Percentiles rank a stretch among this genome's conserved stretches.
Conservation (phyloP, 2,113 vertebrate species). For the Rousettus leschenaultii region DNA sequence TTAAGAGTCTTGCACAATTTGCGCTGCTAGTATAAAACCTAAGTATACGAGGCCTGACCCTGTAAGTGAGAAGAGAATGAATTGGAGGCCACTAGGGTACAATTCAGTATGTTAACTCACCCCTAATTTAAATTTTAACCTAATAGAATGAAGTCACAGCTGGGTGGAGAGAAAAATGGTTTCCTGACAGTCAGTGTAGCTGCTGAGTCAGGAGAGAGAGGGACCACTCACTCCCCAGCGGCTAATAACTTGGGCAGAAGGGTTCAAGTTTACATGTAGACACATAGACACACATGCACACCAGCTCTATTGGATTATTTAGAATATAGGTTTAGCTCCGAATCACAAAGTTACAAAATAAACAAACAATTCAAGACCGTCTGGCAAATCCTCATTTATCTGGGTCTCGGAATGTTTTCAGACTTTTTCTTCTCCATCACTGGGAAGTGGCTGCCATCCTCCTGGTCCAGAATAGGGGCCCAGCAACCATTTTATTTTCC, state of each 20-base stretch:
- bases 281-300: background rate
- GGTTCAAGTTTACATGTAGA: background rate
- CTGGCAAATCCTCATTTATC: background rate
- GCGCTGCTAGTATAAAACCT: slow-evolving; percentile 28
- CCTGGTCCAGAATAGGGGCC: background rate
- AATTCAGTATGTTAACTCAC: slow-evolving; percentile 49
- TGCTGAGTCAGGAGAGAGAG: background rate
- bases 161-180: slow-evolving; percentile 47
- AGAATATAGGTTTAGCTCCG: background rate
- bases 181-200: background rate
- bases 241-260: background rate
- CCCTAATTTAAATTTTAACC: slow-evolving; percentile 53
- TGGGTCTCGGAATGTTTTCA: background rate
- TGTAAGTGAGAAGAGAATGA: slow-evolving; percentile 42
- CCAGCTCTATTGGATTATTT: background rate
- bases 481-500: background rate
- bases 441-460: background rate
- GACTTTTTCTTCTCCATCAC: background rate
- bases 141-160: slow-evolving; percentile 66
- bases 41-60: slow-evolving; percentile 44
- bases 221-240: rapidly evolving
- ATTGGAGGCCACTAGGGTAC: slow-evolving; percentile 48
- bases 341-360: background rate
- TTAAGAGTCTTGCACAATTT: slow-evolving; percentile 37
- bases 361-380: background rate